Evolutionary conservation across 2,888 invertebrate genomes (phyloP), one percentile per base, ranked within the genome.

Genomic region (Augochlorella aurata): DNA sequence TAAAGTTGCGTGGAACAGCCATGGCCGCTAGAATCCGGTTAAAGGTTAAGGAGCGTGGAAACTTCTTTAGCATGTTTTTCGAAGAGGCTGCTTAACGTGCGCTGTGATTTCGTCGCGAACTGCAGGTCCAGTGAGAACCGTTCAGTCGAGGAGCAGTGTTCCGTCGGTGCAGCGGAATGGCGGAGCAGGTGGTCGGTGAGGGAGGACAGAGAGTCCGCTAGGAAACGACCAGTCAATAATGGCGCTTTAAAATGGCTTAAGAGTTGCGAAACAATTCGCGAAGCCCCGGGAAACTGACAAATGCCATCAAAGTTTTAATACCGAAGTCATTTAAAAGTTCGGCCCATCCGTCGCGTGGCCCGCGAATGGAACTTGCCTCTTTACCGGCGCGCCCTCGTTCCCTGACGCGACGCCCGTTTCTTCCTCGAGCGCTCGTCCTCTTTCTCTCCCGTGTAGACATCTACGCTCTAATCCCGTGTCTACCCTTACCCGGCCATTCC

Each of bases 301-400:
- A 92, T 92, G 89, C 92, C 90, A 92, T 92, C 91, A 92, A 92
- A 92, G 90, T 92, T 92, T 92, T 92, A 92, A 92, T 92, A 89
- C 92, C 90, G 84, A 91, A 92, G 92, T 92, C 91, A 92, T 92
- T 91, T 92, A 90, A 91, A 92, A 91, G 88, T 91, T 91, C 83
- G 86, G 74, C 83, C 88, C 89, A 89, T 91, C 90, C 89, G 90
- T 91, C 91, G 89, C 88, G 86, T 88, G 87, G 87, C 85, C 74
- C 85, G 85, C 84, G 84, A 87, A 87, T 89, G 82, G 85, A 87
- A 88, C 88, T 88, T 86, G 84, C 82, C 83, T 82, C 82, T 87
- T 86, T 83, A 72, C 82, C 82, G 52, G 74, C 63, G 54, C 67
- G 29, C 54, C 52, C 54, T 85, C 84, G 80, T 61, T 24, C 58